Evolutionary conservation across 2,113 vertebrate species (phyloP), one percentile per base, ranked within the genome.

Genomic region (Phoenicopterus ruber): DNA sequence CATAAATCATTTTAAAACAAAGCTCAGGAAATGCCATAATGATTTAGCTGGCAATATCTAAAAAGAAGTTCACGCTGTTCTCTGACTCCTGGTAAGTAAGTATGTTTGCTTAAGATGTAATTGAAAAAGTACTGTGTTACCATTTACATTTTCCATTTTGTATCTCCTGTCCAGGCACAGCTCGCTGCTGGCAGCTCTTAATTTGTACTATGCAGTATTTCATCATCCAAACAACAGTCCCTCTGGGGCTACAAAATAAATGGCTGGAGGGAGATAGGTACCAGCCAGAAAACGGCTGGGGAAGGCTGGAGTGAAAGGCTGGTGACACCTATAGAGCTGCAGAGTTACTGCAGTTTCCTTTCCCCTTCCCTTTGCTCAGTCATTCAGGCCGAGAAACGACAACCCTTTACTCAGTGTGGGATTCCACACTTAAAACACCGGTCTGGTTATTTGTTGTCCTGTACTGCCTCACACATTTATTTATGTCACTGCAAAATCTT

Each of bases 1-100:
- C 65, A 95, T 79, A 97, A 94, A 89, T 72, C 2, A 66, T 67
- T 95, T 95, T 38, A 86, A 96, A 96, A 92, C 83, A 94, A 94
- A 96, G 90, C 50, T 93, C 80, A 59, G 82, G 88, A 96, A 96
- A 88, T 92, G 44, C 72, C 55, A 62, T 70, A 47, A 94, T 72
- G 31, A 79, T 91, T 95, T 91, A 89, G 44, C 40, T 63, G 44
- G 83, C 49, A 79, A 61, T 76, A 87, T 54, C 73, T 81, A 57
- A 81, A 47, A 79, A 63, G 44, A 81, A 62, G 49, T 86, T 88
- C 80, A 83, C 52, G 17, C 36, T 91, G 72, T 69, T 93, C 32
- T 85, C 49, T 67, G 76, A 90, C 42, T 96, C 32, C 36, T 80
- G 44, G 63, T 93, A 95, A 86, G 66, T 63, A 80, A 87, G 67